phyloP scores from a whole-genome alignment of 2,888 invertebrate genomes.

The Erebia palarica region DNA sequence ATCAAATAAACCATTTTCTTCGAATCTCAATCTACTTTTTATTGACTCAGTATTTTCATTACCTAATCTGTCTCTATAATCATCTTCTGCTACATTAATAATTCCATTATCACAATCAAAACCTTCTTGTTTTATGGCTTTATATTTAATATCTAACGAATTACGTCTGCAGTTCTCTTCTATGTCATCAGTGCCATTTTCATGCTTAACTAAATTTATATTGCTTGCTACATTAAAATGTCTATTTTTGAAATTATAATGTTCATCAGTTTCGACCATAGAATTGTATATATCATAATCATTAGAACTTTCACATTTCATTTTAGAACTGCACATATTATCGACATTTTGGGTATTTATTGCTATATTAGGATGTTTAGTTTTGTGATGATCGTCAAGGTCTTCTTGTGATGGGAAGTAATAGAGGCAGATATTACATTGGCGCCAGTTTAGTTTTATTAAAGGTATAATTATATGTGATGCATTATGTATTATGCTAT shows the following conservation, averaged over 20 bases:
- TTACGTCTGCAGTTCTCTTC: neutral
- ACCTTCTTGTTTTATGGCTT: neutral
- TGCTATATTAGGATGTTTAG: slow-evolving; percentile 20
- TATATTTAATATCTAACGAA: neutral
- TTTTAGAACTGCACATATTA: neutral
- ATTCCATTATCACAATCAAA: neutral
- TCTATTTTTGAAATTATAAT: neutral
- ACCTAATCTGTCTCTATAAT: neutral
- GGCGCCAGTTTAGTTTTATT: slow-evolving; percentile 28
- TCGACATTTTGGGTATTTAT: neutral
- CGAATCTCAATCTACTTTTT: slow-evolving; percentile 29
- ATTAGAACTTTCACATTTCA: neutral
- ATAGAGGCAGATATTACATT: slow-evolving; percentile 29
- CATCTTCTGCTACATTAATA: neutral
- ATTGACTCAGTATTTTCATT: slow-evolving; percentile 5
- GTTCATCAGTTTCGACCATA: neutral
- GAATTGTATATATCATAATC: neutral
- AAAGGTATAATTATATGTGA: slow-evolving; percentile 43
- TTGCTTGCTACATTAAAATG: neutral
- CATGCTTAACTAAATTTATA: neutral
- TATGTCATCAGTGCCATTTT: neutral
- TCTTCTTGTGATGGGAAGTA: slow-evolving; percentile 27
- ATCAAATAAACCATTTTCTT: slow-evolving; percentile 22
- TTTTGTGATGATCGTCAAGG: slow-evolving; percentile 23
- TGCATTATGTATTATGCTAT: slow-evolving; percentile 38